Conservation (phyloP, 2,888 invertebrate genomes). For the Troides aeacus region DNA sequence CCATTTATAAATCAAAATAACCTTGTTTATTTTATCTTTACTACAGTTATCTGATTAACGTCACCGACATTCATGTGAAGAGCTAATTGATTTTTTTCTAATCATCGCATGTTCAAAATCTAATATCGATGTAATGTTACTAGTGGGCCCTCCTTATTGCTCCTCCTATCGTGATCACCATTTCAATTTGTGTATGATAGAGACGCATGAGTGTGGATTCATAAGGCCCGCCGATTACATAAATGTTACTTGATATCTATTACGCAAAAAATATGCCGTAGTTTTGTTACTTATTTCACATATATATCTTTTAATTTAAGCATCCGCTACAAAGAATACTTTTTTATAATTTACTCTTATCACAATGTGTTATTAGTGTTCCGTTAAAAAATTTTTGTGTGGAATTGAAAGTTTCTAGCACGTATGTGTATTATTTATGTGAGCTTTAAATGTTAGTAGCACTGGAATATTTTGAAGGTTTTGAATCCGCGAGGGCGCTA, state of each 20-base stretch:
- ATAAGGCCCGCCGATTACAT: slow-evolving; percentile 64
- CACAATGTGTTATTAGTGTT: slow-evolving; percentile 18
- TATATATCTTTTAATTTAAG: background rate
- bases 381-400: slow-evolving; percentile 9
- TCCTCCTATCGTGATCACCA: slow-evolving; percentile 62
- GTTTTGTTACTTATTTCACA: background rate
- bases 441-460: slow-evolving; percentile 19
- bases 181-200: slow-evolving; percentile 59
- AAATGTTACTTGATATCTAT: background rate
- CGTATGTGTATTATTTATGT: background rate
- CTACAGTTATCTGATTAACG: slow-evolving; percentile 30
- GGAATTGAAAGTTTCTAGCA: slow-evolving; percentile 1
- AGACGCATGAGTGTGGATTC: slow-evolving; percentile 55
- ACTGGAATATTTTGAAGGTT: slow-evolving; percentile 14
- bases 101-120: slow-evolving; percentile 4
- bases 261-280: slow-evolving; percentile 8
- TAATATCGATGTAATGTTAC: slow-evolving; percentile 24
- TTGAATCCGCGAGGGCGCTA: background rate
- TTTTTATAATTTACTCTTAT: background rate
- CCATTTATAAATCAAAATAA: slow-evolving; percentile 19
- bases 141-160: slow-evolving; percentile 63
- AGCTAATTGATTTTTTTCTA: slow-evolving; percentile 28
- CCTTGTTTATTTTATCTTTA: slow-evolving; percentile 3
- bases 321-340: slow-evolving; percentile 3
- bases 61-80: slow-evolving; percentile 32